phyloP scores from a whole-genome alignment of 2,113 vertebrate species.

The Pelusios castaneus region DNA sequence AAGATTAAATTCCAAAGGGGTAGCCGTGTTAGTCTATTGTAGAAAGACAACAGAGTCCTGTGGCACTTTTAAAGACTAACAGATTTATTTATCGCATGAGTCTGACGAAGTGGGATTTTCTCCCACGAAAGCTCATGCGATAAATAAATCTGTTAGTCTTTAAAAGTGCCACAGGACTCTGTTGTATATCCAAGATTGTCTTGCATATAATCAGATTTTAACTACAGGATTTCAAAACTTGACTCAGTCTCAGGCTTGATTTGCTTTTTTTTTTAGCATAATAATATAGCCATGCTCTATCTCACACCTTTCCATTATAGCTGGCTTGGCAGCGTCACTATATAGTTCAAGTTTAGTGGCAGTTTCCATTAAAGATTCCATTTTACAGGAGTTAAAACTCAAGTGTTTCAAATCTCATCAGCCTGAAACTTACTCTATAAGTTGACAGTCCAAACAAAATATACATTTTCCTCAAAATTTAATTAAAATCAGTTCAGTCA shows the following conservation, averaged over 20 bases:
- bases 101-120: too few relatives aligned
- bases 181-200: conserved; percentile 24
- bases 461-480: conserved; percentile 18
- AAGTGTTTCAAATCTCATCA: background rate
- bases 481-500: conserved; percentile 23
- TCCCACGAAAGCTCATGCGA: too few relatives aligned
- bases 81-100: too few relatives aligned
- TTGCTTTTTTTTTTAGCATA: background rate
- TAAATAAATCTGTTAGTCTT: too few relatives aligned
- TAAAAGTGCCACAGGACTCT: too few relatives aligned
- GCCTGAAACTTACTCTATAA: conserved; percentile 38
- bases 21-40: too few relatives aligned
- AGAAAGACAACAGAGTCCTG: too few relatives aligned
- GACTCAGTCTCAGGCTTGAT: background rate
- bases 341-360: background rate
- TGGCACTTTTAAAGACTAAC: too few relatives aligned
- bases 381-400: conserved; percentile 38
- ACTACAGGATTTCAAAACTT: conserved; percentile 39
- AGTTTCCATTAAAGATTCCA: conserved; percentile 31
- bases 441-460: conserved; percentile 41
- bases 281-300: background rate
- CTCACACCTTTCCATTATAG: background rate
- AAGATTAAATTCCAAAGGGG: too few relatives aligned
- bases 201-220: conserved; percentile 40
- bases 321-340: background rate